Base-by-base conservation (phyloP, 2,113 vertebrate species). In the Diphyllodes magnificus region DNA sequence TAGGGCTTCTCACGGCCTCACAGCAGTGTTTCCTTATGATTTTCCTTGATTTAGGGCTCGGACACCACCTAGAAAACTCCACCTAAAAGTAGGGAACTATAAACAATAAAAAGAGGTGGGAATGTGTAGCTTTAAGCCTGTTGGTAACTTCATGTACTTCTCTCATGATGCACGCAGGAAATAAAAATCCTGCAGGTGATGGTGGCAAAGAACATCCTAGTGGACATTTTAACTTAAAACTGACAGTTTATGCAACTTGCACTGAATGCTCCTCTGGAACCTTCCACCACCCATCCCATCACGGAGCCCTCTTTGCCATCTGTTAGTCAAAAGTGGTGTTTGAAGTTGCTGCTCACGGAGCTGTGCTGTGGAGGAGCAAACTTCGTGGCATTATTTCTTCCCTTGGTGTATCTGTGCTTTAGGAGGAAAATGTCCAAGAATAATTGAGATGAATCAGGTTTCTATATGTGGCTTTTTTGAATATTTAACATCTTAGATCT, bases 381-480 rank as follows among this genome's bases (percentile, higher is more conserved):
- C 30, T 66, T 23, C 0, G 10, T 44, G 93, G 40, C n/a, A 79
- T 89, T 85, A 63, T 70, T 68, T 51, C 82, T 88, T 80, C 33
- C 33, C 39, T 73, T 44, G 66, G 50, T 89, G 1, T 89, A 39
- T 68, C 27, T 87, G 89, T 87, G 49, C 54, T 88, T 69, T 4
- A 69, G 79, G 85, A 90, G 51, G 68, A 91, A 94, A 85, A 80
- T 33, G 79, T 73, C 95, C 93, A 95, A 91, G 93, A 95, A 93
- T 92, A 91, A 93, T 94, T 73, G 68, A 90, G 95, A 95, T 96
- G 90, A 96, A 95, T 95, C 96, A 96, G 92, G 90, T 93, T 96
- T 93, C 93, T 95, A 95, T 90, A 91, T 83, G 92, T 70, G 82
- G 90, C 70, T 76, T 92, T 70, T 79, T 63, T 75, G 76, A 95